These are phyloP conservation scores for Parelbella ahira DNA, from an alignment of 2,888 invertebrate species.

Conservation along the genomic window DNA sequence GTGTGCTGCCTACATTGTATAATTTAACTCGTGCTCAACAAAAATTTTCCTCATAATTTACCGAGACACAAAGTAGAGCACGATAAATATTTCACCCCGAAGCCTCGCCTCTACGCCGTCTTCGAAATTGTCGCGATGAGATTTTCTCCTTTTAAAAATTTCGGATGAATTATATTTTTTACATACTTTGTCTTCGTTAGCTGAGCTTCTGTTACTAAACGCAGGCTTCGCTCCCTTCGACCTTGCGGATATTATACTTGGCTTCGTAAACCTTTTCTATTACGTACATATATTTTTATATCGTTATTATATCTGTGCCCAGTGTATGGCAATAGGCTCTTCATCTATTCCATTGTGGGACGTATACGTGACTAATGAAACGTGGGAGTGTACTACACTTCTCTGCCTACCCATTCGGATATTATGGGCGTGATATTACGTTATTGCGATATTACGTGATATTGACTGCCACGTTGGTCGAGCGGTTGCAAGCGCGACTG, in stretches of 20 bases:
- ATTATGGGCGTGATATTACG: too few relatives aligned
- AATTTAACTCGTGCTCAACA: constrained; percentile 37
- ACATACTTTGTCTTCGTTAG: constrained; percentile 31
- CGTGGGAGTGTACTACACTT: too few relatives aligned
- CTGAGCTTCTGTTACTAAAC: constrained; percentile 26
- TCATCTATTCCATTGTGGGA: too few relatives aligned
- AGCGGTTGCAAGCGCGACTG: too few relatives aligned
- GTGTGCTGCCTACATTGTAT: constrained; percentile 29
- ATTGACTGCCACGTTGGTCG: too few relatives aligned
- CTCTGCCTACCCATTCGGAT: too few relatives aligned
- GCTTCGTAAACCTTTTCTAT: constrained; percentile 23
- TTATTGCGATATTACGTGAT: too few relatives aligned
- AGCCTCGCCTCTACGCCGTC: constrained; percentile 35
- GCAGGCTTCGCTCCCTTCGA: too few relatives aligned
- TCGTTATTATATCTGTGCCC: too few relatives aligned
- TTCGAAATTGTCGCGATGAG: constrained; percentile 36
- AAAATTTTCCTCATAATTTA: constrained; percentile 49
- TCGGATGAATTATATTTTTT: constrained; percentile 29
- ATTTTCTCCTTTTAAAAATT: constrained; percentile 25
- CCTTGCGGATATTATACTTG: constrained; percentile 26
- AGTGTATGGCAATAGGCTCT: too few relatives aligned
- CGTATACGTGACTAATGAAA: too few relatives aligned
- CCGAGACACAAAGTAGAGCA: constrained; percentile 40
- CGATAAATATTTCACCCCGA: constrained; percentile 46
- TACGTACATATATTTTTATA: neutral